Evolutionary conservation across 2,888 invertebrate genomes (phyloP).

Genomic region (Dolomedes plantarius): DNA sequence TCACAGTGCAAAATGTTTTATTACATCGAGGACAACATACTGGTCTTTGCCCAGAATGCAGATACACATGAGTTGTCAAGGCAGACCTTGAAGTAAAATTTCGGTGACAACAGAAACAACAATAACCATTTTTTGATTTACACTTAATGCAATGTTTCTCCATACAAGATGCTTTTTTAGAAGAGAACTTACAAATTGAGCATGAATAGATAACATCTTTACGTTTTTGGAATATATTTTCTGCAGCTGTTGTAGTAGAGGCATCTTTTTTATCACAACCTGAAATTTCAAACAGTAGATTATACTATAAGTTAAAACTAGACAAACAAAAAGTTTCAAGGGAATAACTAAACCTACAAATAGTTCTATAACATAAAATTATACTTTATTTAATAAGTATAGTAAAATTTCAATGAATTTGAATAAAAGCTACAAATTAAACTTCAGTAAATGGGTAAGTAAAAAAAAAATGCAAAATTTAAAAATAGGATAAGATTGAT

Average conservation of each 20-base stretch:
- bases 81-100: slow-evolving; percentile 39
- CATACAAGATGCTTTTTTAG: slow-evolving; percentile 10
- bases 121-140: not conserved
- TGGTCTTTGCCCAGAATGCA: slow-evolving; percentile 48
- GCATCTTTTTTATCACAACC: slow-evolving; percentile 6
- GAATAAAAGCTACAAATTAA: too few relatives aligned
- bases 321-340: too few relatives aligned
- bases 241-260: not conserved
- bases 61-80: slow-evolving; percentile 29
- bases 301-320: too few relatives aligned
- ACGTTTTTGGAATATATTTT: not conserved
- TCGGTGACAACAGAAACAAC: slow-evolving; percentile 49
- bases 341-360: too few relatives aligned
- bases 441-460: too few relatives aligned
- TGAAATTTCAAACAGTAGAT: too few relatives aligned
- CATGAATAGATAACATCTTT: slow-evolving; percentile 19
- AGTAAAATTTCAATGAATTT: too few relatives aligned
- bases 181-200: slow-evolving; percentile 19
- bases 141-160: slow-evolving; percentile 48
- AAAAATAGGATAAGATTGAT: too few relatives aligned
- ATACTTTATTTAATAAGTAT: too few relatives aligned
- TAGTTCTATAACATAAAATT: too few relatives aligned
- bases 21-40: slow-evolving; percentile 28
- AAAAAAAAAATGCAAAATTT: too few relatives aligned
- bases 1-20: slow-evolving; percentile 49